phyloP scores from a whole-genome alignment of 2,113 vertebrate species.

The Erinaceus europaeus region DNA sequence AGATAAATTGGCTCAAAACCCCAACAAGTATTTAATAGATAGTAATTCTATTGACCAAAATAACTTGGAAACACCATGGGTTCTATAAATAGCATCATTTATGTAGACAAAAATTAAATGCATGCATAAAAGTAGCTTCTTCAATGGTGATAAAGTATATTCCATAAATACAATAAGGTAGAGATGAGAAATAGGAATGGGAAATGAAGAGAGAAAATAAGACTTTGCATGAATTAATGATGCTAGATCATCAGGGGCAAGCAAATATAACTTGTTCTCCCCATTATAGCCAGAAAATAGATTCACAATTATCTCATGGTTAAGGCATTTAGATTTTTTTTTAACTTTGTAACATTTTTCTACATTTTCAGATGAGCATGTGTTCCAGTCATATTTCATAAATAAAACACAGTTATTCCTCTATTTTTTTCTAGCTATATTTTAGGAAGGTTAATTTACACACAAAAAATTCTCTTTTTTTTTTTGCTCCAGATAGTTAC shows the following conservation, averaged over 20 bases:
- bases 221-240: fast-evolving
- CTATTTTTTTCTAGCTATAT: not conserved
- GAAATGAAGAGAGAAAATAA: not conserved
- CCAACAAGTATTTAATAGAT: not conserved
- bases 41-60: not conserved
- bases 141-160: too few species aligned
- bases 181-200: not conserved
- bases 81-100: not conserved
- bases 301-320: not conserved
- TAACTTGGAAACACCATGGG: not conserved
- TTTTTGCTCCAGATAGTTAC: not conserved
- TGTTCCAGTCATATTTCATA: not conserved
- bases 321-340: not conserved
- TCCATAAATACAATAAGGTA: not conserved
- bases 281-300: not conserved
- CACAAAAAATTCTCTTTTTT: not conserved
- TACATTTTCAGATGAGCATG: not conserved
- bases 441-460: not conserved
- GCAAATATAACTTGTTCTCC: not conserved
- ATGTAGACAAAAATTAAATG: not conserved
- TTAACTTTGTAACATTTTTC: not conserved
- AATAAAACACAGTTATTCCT: not conserved
- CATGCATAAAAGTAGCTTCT: not conserved
- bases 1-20: not conserved
- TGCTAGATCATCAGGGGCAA: not conserved